phyloP scores from a whole-genome alignment of 2,113 vertebrate genomes.

The Paramormyrops kingsleyae region DNA sequence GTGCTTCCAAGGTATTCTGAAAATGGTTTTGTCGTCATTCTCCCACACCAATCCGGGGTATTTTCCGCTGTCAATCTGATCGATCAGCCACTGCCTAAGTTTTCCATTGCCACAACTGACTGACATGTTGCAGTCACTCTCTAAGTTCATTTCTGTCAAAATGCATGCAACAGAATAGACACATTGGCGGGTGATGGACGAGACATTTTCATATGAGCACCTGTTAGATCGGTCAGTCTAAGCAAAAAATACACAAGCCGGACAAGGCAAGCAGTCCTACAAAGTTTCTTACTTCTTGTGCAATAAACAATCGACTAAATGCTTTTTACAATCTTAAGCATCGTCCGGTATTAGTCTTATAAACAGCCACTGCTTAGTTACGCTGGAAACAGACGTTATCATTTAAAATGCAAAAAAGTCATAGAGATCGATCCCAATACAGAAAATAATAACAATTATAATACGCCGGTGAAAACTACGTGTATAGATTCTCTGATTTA shows the following conservation, averaged over 20 bases:
- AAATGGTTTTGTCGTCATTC: slow-evolving; percentile 87
- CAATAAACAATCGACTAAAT: not conserved
- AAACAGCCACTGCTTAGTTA: not conserved
- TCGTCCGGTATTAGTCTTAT: not conserved
- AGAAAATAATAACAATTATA: not conserved
- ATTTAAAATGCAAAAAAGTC: not conserved
- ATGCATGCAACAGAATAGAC: slow-evolving; percentile 28
- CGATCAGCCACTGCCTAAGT: slow-evolving; percentile 95
- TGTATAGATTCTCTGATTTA: not conserved
- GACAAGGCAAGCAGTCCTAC: not conserved
- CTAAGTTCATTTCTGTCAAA: slow-evolving; percentile 57
- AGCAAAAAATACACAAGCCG: not conserved
- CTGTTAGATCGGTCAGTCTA: not conserved
- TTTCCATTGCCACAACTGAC: slow-evolving; percentile 92
- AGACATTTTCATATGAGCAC: not conserved
- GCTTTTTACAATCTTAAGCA: not conserved
- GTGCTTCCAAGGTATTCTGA: slow-evolving; percentile 97
- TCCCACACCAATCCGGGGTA: slow-evolving; percentile 94
- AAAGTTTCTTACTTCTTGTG: not conserved
- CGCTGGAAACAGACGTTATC: not conserved
- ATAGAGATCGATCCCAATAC: not conserved
- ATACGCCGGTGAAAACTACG: not conserved
- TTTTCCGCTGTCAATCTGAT: slow-evolving; percentile 89
- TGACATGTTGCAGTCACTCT: slow-evolving; percentile 65
- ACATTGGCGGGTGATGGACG: slow-evolving; percentile 10